Evolutionary conservation across 2,113 vertebrate species (phyloP), one percentile per base, ranked within the genome.

Genomic region (Camarhynchus parvulus): DNA sequence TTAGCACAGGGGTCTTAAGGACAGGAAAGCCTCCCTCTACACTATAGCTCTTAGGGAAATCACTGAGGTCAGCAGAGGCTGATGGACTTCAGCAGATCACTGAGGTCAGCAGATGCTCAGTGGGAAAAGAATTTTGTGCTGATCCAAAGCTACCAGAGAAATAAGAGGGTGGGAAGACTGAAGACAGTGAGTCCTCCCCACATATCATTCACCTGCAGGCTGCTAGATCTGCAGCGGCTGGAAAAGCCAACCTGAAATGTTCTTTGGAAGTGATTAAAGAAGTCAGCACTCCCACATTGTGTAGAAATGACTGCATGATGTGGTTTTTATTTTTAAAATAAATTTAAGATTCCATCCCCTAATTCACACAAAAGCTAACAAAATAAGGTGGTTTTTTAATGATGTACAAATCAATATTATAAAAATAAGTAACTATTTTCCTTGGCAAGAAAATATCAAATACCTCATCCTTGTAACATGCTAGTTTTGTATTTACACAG

Each of bases 41-140:
- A 78, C 3, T 1, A 7, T 5, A 75, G 80, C n/a, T 94, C 91
- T 96, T 97, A 95, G 89, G 83, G 76, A 89, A 87, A 94, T 88
- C 91, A 59, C 89, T 30, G 68, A 69, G 92, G 89, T 97, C 94
- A 95, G 73, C 72, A 94, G 59, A 95, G 94, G 83, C 13, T 83
- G 74, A 89, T 25, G 93, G 83, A 91, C 89, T 90, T 92, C 95
- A 96, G 85, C 92, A 93, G 94, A 68, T 93, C 92, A 91, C 62
- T 59, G 78, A 95, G 94, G 82, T 90, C 92, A 95, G 92, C 96
- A 96, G 94, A 96, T 96, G 94, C 73, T 97, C 76, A 90, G 69
- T 37, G 21, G 66, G 44, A 81, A 74, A 92, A 94, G 76, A 94
- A 93, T 83, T 93, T 92, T 93, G 53, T 88, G 64, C 83, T 92